Evolutionary conservation across 2,113 vertebrate genomes (phyloP).

Genomic region (Malurus cyaneus): DNA sequence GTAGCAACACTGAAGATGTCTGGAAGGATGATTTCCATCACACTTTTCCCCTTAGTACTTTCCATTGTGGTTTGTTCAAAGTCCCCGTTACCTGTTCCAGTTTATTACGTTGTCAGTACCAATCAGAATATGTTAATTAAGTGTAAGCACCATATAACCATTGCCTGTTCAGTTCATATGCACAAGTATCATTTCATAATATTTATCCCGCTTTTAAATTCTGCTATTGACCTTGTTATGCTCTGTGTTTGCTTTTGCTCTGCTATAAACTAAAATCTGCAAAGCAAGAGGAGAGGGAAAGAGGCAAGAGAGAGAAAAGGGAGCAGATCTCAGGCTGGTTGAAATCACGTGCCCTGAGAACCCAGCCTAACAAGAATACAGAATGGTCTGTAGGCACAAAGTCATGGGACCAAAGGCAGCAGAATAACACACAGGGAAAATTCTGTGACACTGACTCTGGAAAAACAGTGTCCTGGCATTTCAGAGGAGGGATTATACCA

Average conservation of each 20-base stretch:
- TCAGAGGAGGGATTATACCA: neutral
- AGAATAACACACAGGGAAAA: neutral
- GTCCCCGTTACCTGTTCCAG: neutral
- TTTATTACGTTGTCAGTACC: neutral
- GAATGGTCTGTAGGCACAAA: neutral
- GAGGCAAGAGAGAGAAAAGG: neutral
- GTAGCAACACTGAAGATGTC: neutral
- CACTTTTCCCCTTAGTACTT: neutral
- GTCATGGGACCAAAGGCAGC: neutral
- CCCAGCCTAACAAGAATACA: neutral
- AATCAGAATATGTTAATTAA: neutral
- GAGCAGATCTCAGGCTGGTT: neutral
- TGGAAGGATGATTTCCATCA: neutral
- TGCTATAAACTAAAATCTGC: neutral
- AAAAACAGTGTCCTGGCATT: neutral
- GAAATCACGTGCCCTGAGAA: neutral
- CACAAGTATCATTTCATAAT: neutral
- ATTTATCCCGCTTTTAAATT: neutral
- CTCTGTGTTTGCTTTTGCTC: neutral
- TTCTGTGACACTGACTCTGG: neutral
- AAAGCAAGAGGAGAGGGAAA: neutral
- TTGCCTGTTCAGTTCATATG: neutral
- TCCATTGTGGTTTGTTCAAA: neutral
- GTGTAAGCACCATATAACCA: neutral
- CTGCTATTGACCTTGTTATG: neutral